These are phyloP conservation scores for Leptinotarsa tumamoca DNA, from an alignment of 2,888 invertebrate genomes.

Conservation along the genomic window DNA sequence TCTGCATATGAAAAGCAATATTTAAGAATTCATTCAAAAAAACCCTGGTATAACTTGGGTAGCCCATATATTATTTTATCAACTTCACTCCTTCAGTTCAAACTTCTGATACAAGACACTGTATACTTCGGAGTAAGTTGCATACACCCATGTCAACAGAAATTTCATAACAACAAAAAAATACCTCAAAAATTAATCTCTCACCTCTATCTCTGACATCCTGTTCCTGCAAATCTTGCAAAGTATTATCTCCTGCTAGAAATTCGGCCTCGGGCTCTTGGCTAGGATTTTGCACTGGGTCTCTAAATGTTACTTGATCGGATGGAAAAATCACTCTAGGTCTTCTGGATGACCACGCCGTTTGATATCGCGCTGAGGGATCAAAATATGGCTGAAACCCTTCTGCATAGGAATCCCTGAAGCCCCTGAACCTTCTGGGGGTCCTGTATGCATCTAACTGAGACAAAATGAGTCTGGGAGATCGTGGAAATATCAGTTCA, in stretches of 20 bases:
- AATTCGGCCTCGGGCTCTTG: constrained; percentile 59
- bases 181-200: constrained; percentile 49
- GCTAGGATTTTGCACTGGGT: constrained; percentile 52
- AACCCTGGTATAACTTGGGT: too few species aligned
- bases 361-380: constrained; percentile 55
- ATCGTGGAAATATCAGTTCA: constrained; percentile 37
- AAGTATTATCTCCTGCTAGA: constrained; percentile 63
- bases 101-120: too few species aligned
- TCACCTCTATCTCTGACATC: constrained; percentile 76
- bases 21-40: too few species aligned
- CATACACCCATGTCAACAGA: neutral
- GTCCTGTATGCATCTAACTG: constrained; percentile 50
- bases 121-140: too few species aligned
- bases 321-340: constrained; percentile 66
- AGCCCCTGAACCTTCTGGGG: constrained; percentile 52
- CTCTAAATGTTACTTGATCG: constrained; percentile 64
- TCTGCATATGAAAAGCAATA: too few species aligned
- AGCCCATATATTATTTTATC: too few species aligned
- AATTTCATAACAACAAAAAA: too few species aligned
- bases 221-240: constrained; percentile 72
- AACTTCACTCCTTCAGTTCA: too few species aligned
- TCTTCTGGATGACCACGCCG: constrained; percentile 58
- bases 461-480: constrained; percentile 45
- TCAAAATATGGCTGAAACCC: constrained; percentile 56
- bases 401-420: constrained; percentile 46